Conservation (phyloP, 35 echinoderm and acorn worm genomes). For the Hemicentrotus pulcherrimus region DNA sequence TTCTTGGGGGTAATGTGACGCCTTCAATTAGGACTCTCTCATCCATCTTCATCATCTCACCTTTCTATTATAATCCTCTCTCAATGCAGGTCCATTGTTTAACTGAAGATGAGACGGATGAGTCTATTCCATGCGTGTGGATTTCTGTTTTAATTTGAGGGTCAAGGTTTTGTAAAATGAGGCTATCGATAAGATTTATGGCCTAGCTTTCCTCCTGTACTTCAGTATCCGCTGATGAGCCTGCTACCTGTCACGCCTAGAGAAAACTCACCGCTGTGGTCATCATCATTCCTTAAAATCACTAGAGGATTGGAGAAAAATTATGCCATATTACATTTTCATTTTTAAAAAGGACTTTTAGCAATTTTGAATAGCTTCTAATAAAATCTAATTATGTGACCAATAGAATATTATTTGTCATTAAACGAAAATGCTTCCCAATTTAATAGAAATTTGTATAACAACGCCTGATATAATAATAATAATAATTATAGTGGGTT, state of each 20-base stretch:
- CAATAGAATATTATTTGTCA: no score
- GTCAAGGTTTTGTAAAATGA: neutral
- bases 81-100: neutral
- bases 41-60: neutral
- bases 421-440: no score
- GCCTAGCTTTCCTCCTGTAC: neutral
- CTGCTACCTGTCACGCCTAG: neutral
- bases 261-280: no score
- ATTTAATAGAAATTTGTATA: no score
- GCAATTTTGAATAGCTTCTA: no score
- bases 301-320: no score
- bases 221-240: neutral
- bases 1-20: neutral
- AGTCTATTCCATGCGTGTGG: neutral
- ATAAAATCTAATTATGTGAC: no score
- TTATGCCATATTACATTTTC: no score
- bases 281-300: no score
- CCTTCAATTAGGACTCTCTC: neutral
- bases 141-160: conserved; percentile 13
- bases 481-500: no score
- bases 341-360: no score
- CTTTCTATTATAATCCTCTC: neutral
- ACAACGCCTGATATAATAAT: no score
- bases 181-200: neutral
- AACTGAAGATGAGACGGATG: neutral